Base-by-base conservation (phyloP, 1,140 invertebrate species). In the Papilio polyxenes region DNA sequence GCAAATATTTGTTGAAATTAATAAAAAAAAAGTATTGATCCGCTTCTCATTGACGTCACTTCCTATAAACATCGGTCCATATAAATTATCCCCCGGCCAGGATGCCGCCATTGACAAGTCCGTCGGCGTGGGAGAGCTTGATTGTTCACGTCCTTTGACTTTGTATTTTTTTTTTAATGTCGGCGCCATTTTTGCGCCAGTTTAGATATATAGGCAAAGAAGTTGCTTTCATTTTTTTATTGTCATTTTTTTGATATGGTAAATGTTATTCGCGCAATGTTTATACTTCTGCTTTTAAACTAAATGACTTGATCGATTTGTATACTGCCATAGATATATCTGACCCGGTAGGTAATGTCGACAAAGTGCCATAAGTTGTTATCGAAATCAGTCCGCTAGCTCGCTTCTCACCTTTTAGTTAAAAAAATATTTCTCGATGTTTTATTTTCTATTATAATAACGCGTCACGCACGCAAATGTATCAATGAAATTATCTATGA, bases 71-170 rank as follows among this genome's bases (percentile, higher is more conserved):
- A 75, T 82, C 74, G 51, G 75, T 75, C 53, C 78, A 83, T 78
- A 83, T 83, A 80, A 81, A 81, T 83, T 83, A 81, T 81, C 48
- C 72, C 17, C 20, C 75, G 81, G 75, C 83, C 86, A 87, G 86
- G 86, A 87, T 87, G 84, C 84, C 83, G 82, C 83, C 83, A 86
- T 88, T 85, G 87, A 84, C 84, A 86, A 84, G 80, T 81, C 81
- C 83, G 65, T 69, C 72, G 48, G 81, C 82, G 82, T 83, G 82
- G 83, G 82, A 85, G 78, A 80, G 82, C 77, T 81, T 88, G 84
- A 85, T 86, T 87, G 83, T 88, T 86, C 83, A 87, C 85, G 85
- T 86, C 84, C 87, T 85, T 84, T 85, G 20, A 20, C 40, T 75
- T 48, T 75, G 74, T 75, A n/a, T 75, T 75, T 31, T 31, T 75